Conservation (phyloP, 2,113 vertebrate species). For the Melanerpes aurifrons region DNA sequence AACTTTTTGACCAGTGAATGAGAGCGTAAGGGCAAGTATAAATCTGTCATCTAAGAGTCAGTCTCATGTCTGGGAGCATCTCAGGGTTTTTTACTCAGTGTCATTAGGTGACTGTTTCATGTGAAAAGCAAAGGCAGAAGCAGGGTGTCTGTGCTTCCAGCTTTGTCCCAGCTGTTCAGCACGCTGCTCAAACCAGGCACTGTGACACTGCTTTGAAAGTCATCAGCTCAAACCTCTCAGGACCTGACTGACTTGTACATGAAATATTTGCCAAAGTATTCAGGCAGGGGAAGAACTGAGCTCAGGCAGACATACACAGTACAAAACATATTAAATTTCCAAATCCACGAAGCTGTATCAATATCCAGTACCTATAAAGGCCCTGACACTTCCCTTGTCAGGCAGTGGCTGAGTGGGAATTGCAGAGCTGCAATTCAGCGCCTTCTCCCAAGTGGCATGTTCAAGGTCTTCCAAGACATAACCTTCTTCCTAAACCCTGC, state of each 20-base stretch:
- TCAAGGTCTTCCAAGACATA: not conserved
- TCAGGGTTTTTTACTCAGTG: not conserved
- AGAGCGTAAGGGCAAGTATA: not conserved
- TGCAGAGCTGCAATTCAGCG: not conserved
- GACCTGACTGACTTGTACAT: not conserved
- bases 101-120: not conserved
- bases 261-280: conserved; percentile 1
- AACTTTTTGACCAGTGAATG: not conserved
- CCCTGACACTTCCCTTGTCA: not conserved
- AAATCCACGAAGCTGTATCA: not conserved
- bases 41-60: not conserved
- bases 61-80: not conserved
- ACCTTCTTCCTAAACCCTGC: not conserved
- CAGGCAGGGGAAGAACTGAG: not conserved
- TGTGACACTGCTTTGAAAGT: not conserved
- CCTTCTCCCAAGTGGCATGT: not conserved
- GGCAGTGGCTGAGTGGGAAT: not conserved
- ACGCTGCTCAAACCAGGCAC: not conserved
- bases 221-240: not conserved
- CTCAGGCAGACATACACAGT: not conserved
- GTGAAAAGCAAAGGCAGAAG: conserved; percentile 10
- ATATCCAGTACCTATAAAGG: not conserved
- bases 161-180: not conserved
- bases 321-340: not conserved
- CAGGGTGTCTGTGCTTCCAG: not conserved